Evolutionary conservation across 2,888 invertebrate genomes (phyloP).

Genomic region (Epirrhoe tristata): DNA sequence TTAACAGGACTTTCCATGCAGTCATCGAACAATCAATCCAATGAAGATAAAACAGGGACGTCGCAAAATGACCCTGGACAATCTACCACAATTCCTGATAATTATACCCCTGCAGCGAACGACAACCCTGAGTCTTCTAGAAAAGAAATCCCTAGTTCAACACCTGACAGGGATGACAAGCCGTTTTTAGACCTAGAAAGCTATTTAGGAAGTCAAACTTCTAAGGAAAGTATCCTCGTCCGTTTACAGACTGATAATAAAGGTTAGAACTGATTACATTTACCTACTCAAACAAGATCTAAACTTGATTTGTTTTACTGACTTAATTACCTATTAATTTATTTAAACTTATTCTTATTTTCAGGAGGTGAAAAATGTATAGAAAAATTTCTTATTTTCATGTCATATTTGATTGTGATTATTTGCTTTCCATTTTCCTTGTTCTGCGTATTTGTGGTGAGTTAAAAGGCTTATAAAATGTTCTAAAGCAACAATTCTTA

Average conservation of each 20-base stretch:
- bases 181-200: conserved; percentile 4
- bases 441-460: conserved; percentile 58
- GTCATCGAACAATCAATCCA: conserved; percentile 7
- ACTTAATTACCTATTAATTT: too few species aligned
- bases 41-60: conserved; percentile 2
- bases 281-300: background rate
- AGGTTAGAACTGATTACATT: background rate
- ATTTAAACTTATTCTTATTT: conserved; percentile 34
- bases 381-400: conserved; percentile 53
- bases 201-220: conserved; percentile 9
- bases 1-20: conserved; percentile 4
- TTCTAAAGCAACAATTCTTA: too few species aligned
- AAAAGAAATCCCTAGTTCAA: background rate
- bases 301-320: too few species aligned
- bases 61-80: conserved; percentile 4
- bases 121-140: background rate
- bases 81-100: conserved; percentile 7
- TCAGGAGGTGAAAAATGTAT: conserved; percentile 51
- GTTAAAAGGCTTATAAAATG: conserved; percentile 24
- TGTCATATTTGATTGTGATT: conserved; percentile 54
- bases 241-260: conserved; percentile 6
- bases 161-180: conserved; percentile 5
- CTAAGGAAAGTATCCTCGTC: background rate
- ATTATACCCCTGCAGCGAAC: background rate
- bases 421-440: conserved; percentile 62